Evolutionary conservation across 2,113 vertebrate genomes (phyloP), one percentile per base, ranked within the genome.

Genomic region (Phasianus colchicus): DNA sequence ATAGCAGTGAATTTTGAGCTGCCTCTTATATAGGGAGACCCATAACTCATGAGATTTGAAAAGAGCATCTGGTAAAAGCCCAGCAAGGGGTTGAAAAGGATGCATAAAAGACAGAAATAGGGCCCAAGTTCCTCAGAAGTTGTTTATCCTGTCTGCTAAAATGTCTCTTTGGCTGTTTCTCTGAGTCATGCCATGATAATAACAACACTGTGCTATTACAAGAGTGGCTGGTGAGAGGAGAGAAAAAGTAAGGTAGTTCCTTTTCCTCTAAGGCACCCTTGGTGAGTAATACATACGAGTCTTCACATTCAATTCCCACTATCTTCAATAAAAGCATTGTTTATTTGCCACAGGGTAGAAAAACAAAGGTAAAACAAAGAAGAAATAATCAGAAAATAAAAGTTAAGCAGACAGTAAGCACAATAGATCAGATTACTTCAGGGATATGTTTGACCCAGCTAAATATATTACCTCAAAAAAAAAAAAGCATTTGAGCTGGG

Each of bases 271-370:
- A 91, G 84, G 86, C 90, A 94, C 76, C 76, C 34, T 95, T 66
- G 58, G 78, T 63, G 64, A 92, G 86, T 80, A 86, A 93, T 71
- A 83, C 60, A 72, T 83, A 78, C 1, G 69, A 94, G 79, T 93
- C 81, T 95, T 94, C 92, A 95, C 93, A 96, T 94, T 94, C 95
- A 94, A 86, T 96, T 94, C 88, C 70, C 91, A 34, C 61, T 96
- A 82, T 96, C 92, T 93, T 96, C 95, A 95, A 96, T 95, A 95
- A 97, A 93, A 92, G 65, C 61, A 95, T 84, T 88, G 74, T 96
- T 96, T 95, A 83, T 92, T 96, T 95, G 77, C 94, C 71, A 83
- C 71, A 79, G 89, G 94, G 75, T 76, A 93, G 65, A 55, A 92
- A 94, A 94, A 58, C 61, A 95, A 80, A 97, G 88, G 86, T 92